Conservation (phyloP, 23 tunicate genomes). For the Trididemnum miniatum region DNA sequence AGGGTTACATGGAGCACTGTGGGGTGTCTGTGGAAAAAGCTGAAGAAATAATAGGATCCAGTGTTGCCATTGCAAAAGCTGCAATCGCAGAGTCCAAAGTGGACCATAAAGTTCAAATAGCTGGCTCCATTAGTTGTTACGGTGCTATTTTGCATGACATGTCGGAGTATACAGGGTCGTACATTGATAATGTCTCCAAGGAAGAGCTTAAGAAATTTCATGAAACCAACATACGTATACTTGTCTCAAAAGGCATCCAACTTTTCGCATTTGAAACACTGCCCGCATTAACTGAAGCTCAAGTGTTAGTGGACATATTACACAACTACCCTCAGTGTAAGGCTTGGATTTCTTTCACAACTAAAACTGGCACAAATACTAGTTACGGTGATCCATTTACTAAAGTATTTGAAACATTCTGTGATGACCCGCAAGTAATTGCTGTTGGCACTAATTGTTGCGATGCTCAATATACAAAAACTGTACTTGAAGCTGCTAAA, state of each 20-base stretch:
- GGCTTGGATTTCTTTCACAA: slow-evolving; percentile 92
- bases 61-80: slow-evolving; percentile 79
- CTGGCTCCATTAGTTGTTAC: slow-evolving; percentile 88
- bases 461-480: slow-evolving; percentile 9
- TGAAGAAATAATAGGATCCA: slow-evolving; percentile 44
- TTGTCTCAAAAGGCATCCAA: slow-evolving; percentile 58
- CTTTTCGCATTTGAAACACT: slow-evolving; percentile 84
- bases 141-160: slow-evolving; percentile 94
- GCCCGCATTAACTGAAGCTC: slow-evolving; percentile 79
- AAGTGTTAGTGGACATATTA: slow-evolving; percentile 51
- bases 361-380: slow-evolving; percentile 64
- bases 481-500: slow-evolving; percentile 28
- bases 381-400: slow-evolving; percentile 67
- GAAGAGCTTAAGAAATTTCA: slow-evolving; percentile 64
- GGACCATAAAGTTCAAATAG: slow-evolving; percentile 27
- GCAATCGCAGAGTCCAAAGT: slow-evolving; percentile 45
- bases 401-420: slow-evolving; percentile 38
- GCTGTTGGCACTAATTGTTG: slow-evolving; percentile 89
- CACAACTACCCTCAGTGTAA: slow-evolving; percentile 64
- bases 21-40: slow-evolving; percentile 66
- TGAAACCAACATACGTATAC: slow-evolving; percentile 43
- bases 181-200: slow-evolving; percentile 50
- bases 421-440: slow-evolving; percentile 50
- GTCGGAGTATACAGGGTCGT: slow-evolving; percentile 84
- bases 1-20: slow-evolving; percentile 67